Conservation (phyloP, 2,113 vertebrate genomes). For the Pelusios castaneus region DNA sequence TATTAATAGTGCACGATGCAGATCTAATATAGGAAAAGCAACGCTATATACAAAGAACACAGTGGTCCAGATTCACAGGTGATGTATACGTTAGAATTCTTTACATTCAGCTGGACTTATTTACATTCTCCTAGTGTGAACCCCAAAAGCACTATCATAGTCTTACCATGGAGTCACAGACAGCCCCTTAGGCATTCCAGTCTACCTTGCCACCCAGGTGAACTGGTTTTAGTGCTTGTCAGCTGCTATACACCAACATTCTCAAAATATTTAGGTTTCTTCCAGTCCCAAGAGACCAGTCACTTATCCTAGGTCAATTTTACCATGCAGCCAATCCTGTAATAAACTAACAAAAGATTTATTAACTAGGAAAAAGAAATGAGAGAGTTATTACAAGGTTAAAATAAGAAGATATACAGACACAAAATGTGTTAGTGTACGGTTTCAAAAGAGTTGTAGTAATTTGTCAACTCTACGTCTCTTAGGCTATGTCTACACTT, state of each 20-base stretch:
- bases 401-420: background rate
- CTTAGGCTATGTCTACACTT: no score
- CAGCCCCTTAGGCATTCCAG: background rate
- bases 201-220: background rate
- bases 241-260: background rate
- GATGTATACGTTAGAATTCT: background rate
- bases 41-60: background rate
- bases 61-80: background rate
- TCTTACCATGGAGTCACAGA: background rate
- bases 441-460: background rate
- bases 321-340: background rate
- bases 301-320: background rate
- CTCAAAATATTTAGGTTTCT: background rate
- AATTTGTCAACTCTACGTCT: background rate
- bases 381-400: background rate
- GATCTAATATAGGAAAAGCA: background rate
- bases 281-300: background rate
- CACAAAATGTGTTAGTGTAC: background rate
- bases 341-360: background rate
- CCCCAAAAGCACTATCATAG: background rate
- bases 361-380: background rate
- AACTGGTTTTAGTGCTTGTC: background rate
- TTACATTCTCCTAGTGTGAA: background rate
- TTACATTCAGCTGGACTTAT: background rate
- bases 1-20: background rate